Base-by-base conservation (phyloP, 2,888 invertebrate species). In the Hydriomena furcata region DNA sequence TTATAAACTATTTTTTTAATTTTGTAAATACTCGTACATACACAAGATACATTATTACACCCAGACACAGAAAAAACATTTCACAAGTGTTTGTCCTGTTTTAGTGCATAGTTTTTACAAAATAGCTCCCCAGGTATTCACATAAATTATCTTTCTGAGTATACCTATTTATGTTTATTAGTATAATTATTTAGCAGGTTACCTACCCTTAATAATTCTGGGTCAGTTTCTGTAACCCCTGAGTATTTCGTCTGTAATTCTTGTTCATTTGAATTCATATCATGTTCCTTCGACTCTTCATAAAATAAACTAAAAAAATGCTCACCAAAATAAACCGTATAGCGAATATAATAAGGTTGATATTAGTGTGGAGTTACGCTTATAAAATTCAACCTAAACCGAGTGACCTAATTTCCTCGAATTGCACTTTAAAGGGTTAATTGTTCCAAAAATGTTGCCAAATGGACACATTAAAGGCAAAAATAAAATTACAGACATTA, bases 401-500 rank as follows among this genome's bases (percentile, higher is more conserved):
- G 45, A 8, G 43, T 49, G 59, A 58, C 61, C 61, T 44, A 55
- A 58, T 59, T 59, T 55, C 47, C 42, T 44, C 40, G 31, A 52
- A 52, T 52, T 55, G 42, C 31, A 52, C 42, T 54, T 47, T 55
- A 66, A 70, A 69, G 71, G 73, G 73, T 73, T 74, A 73, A 76
- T 73, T 71, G 66, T 58, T 49, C 65, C 66, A 68, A 73, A 68
- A 71, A 66, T 63, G 66, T 61, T 68, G 73, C 71, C 69, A 72
- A 73, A 72, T 77, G 65, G 69, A 60, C 55, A 68, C 71, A 69
- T 76, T 76, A 58, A 52, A 57, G 48, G 50, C 50, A 55, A 55
- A 63, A 68, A 67, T 69, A 72, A 57, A 51, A 52, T 60, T 54
- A 58, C 40, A 52, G 42, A 17, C 41, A 36, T 52, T 47, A 45